A percentile compares a stretch with the other conserved stretches of the same genome.
phyloP scores from a whole-genome alignment of 2,797 vertebrate genomes.

The Rhincodon typus region DNA sequence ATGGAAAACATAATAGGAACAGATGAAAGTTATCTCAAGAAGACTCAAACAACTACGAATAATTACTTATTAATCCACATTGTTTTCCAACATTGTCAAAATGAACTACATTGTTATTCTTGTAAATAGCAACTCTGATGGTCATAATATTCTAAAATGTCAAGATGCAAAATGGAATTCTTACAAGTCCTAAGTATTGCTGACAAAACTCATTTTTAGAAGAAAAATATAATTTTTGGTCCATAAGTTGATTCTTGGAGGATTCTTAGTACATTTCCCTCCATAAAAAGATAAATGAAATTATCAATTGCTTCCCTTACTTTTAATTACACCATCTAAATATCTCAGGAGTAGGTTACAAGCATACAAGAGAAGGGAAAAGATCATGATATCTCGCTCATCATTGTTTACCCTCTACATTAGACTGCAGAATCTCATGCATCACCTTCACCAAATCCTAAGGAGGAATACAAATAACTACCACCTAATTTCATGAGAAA shows the following conservation, averaged over 20 bases:
- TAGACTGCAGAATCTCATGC: background rate
- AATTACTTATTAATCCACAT: background rate
- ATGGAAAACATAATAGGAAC: background rate
- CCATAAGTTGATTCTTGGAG: background rate
- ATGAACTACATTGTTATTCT: background rate
- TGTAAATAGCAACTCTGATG: background rate
- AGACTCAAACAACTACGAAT: background rate
- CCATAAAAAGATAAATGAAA: background rate
- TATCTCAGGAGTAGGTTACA: background rate
- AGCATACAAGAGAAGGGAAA: background rate
- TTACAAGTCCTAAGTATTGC: background rate
- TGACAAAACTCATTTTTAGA: background rate
- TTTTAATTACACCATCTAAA: background rate
- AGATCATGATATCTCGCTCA: background rate
- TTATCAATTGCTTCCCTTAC: background rate
- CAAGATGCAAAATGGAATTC: background rate
- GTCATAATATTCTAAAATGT: background rate
- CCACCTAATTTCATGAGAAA: background rate
- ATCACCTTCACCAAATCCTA: background rate
- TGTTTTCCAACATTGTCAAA: too few species aligned
- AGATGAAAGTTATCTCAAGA: background rate
- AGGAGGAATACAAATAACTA: background rate
- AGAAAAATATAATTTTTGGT: background rate
- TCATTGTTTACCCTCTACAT: background rate
- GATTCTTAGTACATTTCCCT: background rate